Conservation (phyloP, 2,888 invertebrate species). For the Syrista parreyssii region DNA sequence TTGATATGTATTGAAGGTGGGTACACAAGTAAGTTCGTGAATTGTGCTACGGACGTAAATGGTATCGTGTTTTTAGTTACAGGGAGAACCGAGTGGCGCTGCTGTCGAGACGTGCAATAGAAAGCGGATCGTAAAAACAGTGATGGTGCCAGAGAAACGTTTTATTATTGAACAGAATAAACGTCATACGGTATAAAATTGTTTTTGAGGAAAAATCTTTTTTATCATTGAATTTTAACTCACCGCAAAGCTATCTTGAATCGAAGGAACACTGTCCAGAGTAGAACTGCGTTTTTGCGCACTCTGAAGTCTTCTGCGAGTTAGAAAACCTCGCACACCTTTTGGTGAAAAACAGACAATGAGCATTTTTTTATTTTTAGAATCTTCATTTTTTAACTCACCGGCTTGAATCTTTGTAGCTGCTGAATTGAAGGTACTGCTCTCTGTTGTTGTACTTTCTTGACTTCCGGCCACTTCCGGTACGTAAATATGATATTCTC, state of each 20-base stretch:
- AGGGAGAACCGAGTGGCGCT: neutral
- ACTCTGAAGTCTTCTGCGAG: slow-evolving; percentile 43
- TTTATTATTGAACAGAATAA: neutral
- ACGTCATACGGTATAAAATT: neutral
- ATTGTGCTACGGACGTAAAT: neutral
- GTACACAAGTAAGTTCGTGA: too few relatives aligned
- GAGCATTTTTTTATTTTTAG: too few relatives aligned
- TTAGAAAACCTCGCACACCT: slow-evolving; percentile 54
- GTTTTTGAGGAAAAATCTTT: neutral
- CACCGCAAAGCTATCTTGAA: slow-evolving; percentile 45
- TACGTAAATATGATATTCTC: slow-evolving; percentile 39
- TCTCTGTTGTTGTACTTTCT: slow-evolving; percentile 32
- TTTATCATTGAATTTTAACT: slow-evolving; percentile 20
- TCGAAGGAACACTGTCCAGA: slow-evolving; percentile 43
- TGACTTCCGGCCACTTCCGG: slow-evolving; percentile 25
- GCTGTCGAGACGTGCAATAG: neutral
- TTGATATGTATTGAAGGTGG: neutral
- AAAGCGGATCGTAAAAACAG: neutral
- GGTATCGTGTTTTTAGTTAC: neutral
- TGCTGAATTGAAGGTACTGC: slow-evolving; percentile 44
- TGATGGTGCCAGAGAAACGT: neutral
- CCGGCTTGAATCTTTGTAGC: slow-evolving; percentile 54
- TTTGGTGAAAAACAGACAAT: too few relatives aligned
- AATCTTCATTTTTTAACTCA: slow-evolving; percentile 21
- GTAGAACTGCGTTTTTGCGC: slow-evolving; percentile 39